Evolutionary conservation across 2,113 vertebrate genomes (phyloP).

Genomic region (Mesoclemmys tuberculata): DNA sequence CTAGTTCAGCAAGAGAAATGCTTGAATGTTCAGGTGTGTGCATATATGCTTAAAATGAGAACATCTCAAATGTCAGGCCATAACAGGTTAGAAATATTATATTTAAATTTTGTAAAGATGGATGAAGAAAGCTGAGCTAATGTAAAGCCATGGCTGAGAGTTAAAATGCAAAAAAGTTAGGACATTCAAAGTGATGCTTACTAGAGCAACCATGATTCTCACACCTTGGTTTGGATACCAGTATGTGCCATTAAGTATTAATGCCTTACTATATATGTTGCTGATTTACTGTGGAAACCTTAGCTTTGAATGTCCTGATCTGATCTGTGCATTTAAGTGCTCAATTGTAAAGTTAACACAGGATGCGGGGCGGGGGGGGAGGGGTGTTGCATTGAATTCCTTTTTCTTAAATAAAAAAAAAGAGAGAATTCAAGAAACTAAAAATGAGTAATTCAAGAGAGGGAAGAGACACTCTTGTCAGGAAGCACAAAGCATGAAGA

Average conservation of each 20-base stretch:
- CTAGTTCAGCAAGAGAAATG: not conserved
- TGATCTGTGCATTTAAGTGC: not conserved
- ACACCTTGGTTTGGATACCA: not conserved
- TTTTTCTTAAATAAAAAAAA: not conserved
- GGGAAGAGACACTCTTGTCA: not conserved
- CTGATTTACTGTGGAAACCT: conserved; percentile 30
- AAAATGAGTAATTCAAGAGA: not conserved
- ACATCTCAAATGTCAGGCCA: not conserved
- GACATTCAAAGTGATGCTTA: conserved; percentile 36
- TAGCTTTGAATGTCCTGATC: not conserved
- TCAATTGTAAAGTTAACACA: not conserved
- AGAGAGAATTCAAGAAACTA: not conserved
- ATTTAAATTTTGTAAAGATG: not conserved
- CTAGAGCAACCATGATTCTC: conserved; percentile 55
- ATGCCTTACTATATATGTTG: not conserved
- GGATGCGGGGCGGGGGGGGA: too few species aligned
- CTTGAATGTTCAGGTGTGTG: not conserved
- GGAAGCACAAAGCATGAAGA: not conserved
- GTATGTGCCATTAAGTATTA: not conserved
- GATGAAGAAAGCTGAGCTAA: not conserved
- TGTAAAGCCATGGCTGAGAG: not conserved
- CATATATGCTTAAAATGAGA: not conserved
- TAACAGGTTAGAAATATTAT: conserved; percentile 5
- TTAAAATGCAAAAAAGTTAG: not conserved
- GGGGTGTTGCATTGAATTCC: not conserved